These are phyloP conservation scores for Bubalus kerabau DNA, from an alignment of 2,113 vertebrate species.

Conservation along the genomic window DNA sequence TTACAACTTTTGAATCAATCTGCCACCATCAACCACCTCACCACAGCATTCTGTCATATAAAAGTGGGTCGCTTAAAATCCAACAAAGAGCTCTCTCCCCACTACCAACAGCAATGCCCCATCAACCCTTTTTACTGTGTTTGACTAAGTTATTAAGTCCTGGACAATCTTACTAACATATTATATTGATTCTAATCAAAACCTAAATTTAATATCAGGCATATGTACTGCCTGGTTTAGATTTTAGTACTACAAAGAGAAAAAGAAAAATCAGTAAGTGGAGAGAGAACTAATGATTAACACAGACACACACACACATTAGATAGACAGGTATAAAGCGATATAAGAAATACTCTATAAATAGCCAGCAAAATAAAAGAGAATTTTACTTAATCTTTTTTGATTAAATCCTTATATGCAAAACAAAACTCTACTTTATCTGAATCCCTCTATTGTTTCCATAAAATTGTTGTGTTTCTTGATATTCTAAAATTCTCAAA, in stretches of 20 bases:
- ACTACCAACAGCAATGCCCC: neutral
- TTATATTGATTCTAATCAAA: neutral
- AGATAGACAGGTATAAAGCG: neutral
- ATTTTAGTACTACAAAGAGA: neutral
- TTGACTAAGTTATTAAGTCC: neutral
- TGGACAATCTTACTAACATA: neutral
- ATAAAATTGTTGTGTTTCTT: neutral
- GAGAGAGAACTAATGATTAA: neutral
- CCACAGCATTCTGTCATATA: neutral
- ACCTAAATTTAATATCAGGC: neutral
- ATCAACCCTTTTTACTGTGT: neutral
- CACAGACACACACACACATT: neutral
- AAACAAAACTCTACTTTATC: neutral
- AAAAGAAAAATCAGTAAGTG: neutral
- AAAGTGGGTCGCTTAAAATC: neutral
- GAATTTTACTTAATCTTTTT: neutral
- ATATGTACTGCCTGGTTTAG: neutral
- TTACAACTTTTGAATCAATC: neutral
- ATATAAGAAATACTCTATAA: neutral
- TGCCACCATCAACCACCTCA: no score
- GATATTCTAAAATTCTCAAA: neutral
- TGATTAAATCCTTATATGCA: neutral
- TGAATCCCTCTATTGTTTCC: neutral
- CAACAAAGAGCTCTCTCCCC: neutral
- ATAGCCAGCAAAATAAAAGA: neutral